Conservation (phyloP, 2,888 invertebrate species). For the Dryobotodes eremita region DNA sequence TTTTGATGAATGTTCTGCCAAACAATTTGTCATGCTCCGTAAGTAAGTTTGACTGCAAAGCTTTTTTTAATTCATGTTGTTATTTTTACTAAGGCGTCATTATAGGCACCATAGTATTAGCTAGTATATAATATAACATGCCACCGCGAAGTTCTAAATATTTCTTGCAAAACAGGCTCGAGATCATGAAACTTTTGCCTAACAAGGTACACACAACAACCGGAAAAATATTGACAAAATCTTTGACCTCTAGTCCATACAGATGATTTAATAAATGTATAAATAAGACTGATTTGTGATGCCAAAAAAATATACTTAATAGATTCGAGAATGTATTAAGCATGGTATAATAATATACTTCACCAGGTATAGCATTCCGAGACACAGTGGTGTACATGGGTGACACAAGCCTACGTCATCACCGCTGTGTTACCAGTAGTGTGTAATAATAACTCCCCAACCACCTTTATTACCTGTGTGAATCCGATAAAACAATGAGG, state of each 20-base stretch:
- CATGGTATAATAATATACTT: no score
- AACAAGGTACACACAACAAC: neutral
- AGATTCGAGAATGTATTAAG: no score
- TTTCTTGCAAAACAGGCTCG: neutral
- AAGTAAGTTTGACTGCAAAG: constrained; percentile 38
- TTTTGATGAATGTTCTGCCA: constrained; percentile 50
- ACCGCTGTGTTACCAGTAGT: no score
- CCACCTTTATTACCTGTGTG: no score
- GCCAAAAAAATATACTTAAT: neutral
- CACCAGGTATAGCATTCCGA: no score
- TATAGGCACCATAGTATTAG: neutral
- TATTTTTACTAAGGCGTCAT: neutral
- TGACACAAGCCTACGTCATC: no score
- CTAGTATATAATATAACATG: neutral
- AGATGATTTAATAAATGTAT: neutral
- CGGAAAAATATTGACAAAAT: neutral
- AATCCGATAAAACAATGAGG: no score
- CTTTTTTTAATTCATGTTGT: constrained; percentile 16
- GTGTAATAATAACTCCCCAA: no score
- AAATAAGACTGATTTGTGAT: neutral
- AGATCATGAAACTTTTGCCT: neutral
- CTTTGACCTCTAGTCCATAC: neutral
- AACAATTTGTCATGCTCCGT: constrained; percentile 53
- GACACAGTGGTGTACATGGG: no score
- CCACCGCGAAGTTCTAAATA: neutral